These are phyloP conservation scores for Engystomops pustulosus DNA, from an alignment of 2,113 vertebrate species.

Conservation along the genomic window DNA sequence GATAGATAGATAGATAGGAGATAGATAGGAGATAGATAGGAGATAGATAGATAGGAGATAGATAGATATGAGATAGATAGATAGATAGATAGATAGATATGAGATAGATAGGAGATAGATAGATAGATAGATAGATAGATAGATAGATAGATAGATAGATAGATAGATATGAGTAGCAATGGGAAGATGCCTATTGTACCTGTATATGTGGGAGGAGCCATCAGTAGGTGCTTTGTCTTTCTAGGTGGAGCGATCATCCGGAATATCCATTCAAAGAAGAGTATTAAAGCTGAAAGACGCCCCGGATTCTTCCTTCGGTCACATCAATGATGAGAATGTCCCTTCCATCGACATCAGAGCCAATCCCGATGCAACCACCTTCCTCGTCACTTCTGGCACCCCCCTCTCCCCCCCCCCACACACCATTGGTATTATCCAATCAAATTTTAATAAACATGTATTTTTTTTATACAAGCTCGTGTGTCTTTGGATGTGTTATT, in stretches of 20 bases:
- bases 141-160: too few species aligned
- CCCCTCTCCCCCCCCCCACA: neutral
- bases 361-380: neutral
- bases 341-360: neutral
- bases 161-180: too few species aligned
- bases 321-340: neutral
- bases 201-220: too few species aligned
- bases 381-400: neutral
- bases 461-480: neutral
- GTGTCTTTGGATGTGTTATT: neutral
- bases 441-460: neutral
- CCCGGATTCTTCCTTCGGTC: neutral
- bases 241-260: conserved; percentile 91
- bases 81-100: too few species aligned
- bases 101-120: too few species aligned
- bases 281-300: conserved; percentile 72
- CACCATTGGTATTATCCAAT: neutral
- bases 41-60: too few species aligned
- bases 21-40: too few species aligned
- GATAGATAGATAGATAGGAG: too few species aligned
- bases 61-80: too few species aligned
- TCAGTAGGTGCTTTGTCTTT: too few species aligned
- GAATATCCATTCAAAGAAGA: conserved; percentile 92
- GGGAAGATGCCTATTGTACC: too few species aligned
- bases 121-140: too few species aligned